Evolutionary conservation across 2,888 invertebrate species (phyloP), one percentile per base, ranked within the genome.

Genomic region (Cephus sareptanus): DNA sequence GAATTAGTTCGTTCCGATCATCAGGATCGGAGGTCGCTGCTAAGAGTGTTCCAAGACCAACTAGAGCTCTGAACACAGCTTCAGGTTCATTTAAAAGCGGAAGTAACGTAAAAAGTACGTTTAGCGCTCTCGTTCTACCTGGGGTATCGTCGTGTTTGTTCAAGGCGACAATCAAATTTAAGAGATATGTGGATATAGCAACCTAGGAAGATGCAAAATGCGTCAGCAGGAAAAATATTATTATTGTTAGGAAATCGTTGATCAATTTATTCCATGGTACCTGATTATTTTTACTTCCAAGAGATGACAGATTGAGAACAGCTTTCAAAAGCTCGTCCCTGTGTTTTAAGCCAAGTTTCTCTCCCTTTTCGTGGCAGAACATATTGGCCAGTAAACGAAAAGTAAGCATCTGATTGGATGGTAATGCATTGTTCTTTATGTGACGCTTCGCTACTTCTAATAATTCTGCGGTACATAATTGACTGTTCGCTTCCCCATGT

Each of bases 311-410:
- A 31, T 93, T 91, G 34, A 94, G 88, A 0, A 94, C 86, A 85
- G 93, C 93, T 73, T 93, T 90, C n/a, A 95, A 89, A 75, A 94
- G 89, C 73, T 92, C 91, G 79, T 94, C 94, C 71, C 94, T 91
- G 73, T 94, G 93, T 0, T 93, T 92, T 73, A 95, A 90, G 75
- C 95, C 93, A 73, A 95, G 85, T 89, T 93, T 92, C 90, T 95
- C 95, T 0, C 96, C 96, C 9, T 92, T 90, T 77, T 94, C 92
- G 84, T 96, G 96, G 31, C 93, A 92, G 91, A 97, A 96, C 88
- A 97, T 95, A 92, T 99, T 99, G 83, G 95, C 95, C 1, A 98
- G 88, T 74, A 96, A 94, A 15, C 98, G 94, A 87, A 97, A 94
- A 1, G 95, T 93, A 81, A 98, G 93, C 92, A 98, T 94, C 85